Base-by-base conservation (phyloP, 2,113 vertebrate species). In the Stercorarius parasiticus region DNA sequence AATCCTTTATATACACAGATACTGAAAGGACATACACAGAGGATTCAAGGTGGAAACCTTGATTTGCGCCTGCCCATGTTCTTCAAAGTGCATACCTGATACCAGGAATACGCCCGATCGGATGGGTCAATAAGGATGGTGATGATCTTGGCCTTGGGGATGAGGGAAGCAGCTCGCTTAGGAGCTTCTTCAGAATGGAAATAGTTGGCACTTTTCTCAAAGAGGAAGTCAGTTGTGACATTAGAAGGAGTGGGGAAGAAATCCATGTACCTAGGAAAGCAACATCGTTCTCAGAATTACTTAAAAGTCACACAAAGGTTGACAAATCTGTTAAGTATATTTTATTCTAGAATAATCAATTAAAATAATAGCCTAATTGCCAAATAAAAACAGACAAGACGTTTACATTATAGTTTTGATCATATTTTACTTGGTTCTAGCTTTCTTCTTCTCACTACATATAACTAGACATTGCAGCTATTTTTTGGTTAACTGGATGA, bases 151-250 rank as follows among this genome's bases (percentile, higher is more conserved):
- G 99, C 99, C 97, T 99, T 99, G 77, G 99, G 99, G 65, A 99
- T 97, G 82, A 99, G 98, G 79, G 99, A 99, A 72, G 99, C 98
- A 12, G 98, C 98, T 96, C 99, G 98, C 73, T 95, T 99, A 30
- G 99, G 99, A 38, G 99, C 98, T 71, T 99, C 99, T 97, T 99
- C 99, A 25, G 99, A 99, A 50, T 99, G 99, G 96, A 99, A 99
- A 97, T 99, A 99, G 98, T 99, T 99, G 74, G 99, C 99, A 70
- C 99, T 99, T 97, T 99, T 99, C 98, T 99, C 99, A 98, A 99
- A 99, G 82, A 99, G 98, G 96, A 99, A 99, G 97, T 99, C 99
- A 5, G 99, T 99, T 86, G 98, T 99, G 93, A 99, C 96, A 69
- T 99, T 99, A 59, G 99, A 99, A 66, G 99, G 99, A 69, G 99